These are phyloP conservation scores for Drosophila serrata DNA, from an alignment of 1,140 invertebrate genomes.

Conservation along the genomic window DNA sequence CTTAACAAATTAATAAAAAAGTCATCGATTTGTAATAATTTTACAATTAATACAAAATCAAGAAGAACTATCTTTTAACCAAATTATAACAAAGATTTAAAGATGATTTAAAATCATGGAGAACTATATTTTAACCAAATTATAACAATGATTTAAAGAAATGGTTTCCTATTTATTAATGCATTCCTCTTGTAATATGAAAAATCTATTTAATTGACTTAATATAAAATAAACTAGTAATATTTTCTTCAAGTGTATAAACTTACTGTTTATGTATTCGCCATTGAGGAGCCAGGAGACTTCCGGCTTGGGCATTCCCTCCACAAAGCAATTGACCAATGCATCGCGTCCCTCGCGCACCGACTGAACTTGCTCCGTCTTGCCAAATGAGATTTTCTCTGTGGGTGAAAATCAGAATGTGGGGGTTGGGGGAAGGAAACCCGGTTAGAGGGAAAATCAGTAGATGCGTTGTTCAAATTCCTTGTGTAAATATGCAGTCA, in stretches of 20 bases:
- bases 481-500: constrained; percentile 47
- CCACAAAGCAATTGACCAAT: constrained; percentile 85
- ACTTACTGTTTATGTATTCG: constrained; percentile 84
- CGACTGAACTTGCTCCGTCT: constrained; percentile 85
- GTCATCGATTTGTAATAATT: too few relatives aligned
- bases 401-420: constrained; percentile 34
- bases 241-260: background rate
- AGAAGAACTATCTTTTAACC: too few relatives aligned
- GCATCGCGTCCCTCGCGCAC: constrained; percentile 86
- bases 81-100: too few relatives aligned
- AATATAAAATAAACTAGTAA: fast-evolving
- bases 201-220: too few relatives aligned
- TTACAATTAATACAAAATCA: too few relatives aligned
- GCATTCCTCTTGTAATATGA: too few relatives aligned
- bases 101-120: too few relatives aligned
- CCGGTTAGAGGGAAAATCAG: constrained; percentile 12
- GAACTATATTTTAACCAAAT: too few relatives aligned
- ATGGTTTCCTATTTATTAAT: too few relatives aligned
- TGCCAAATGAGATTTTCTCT: constrained; percentile 86
- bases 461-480: constrained; percentile 40
- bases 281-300: constrained; percentile 86
- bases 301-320: constrained; percentile 86
- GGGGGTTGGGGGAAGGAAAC: too few relatives aligned
- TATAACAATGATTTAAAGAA: too few relatives aligned
- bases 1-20: too few relatives aligned